These are phyloP conservation scores for Brachionus asplanchnoidis DNA, from an alignment of 1,140 invertebrate genomes.

Conservation along the genomic window DNA sequence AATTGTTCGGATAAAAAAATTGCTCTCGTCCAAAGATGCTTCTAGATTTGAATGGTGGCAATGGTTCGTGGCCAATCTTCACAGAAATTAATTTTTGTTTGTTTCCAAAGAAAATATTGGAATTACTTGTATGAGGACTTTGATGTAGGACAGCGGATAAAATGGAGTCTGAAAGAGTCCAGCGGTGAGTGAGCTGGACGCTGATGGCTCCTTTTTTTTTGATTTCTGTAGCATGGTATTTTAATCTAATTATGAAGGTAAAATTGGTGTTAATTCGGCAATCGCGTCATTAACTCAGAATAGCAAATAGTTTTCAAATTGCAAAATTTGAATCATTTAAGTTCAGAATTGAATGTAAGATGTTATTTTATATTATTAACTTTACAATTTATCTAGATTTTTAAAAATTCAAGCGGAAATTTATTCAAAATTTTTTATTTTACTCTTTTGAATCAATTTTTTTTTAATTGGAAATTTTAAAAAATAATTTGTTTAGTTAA, in stretches of 20 bases:
- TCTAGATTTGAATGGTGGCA: constrained; percentile 25
- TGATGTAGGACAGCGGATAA: constrained; percentile 23
- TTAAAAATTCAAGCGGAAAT: neutral
- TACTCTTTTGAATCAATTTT: neutral
- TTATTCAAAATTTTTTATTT: neutral
- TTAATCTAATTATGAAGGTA: neutral
- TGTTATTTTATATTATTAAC: neutral
- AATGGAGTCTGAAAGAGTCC: constrained; percentile 26
- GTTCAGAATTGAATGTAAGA: neutral
- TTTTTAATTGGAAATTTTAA: neutral
- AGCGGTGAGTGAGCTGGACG: neutral
- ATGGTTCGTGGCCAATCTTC: constrained; percentile 40
- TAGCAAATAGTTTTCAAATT: neutral
- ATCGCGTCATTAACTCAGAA: neutral
- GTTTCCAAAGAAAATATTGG: neutral
- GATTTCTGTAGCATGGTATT: neutral
- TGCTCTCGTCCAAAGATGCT: constrained; percentile 34
- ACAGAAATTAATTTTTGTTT: neutral
- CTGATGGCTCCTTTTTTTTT: constrained; percentile 26
- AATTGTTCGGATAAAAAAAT: constrained; percentile 40
- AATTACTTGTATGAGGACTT: constrained; percentile 38
- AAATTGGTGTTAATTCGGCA: constrained; percentile 1
- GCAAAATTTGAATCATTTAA: neutral
- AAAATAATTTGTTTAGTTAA: too few relatives aligned
- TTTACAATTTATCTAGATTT: neutral